Evolutionary conservation across 1,140 invertebrate species (phyloP).

Genomic region (Lasioglossum albipes): DNA sequence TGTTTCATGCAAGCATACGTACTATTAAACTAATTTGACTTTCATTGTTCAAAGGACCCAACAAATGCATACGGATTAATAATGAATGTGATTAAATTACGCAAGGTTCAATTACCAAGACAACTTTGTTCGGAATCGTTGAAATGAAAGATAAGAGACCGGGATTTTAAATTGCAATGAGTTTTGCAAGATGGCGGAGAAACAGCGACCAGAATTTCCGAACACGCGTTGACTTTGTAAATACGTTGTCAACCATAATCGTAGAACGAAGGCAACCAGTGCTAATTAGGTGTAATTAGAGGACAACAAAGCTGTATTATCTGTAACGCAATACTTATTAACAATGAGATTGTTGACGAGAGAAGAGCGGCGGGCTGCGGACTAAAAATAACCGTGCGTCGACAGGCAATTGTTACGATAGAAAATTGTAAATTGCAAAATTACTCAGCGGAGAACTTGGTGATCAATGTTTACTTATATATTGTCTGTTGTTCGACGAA

Average conservation of each 20-base stretch:
- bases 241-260: slow-evolving; percentile 50
- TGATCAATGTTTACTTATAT: not conserved
- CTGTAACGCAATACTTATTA: slow-evolving; percentile 53
- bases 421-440: not conserved
- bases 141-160: no score
- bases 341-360: slow-evolving; percentile 48
- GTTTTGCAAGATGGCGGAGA: not conserved
- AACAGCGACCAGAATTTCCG: not conserved
- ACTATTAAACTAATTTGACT: no score
- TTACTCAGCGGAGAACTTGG: not conserved
- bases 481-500: not conserved
- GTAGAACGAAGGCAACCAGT: slow-evolving; percentile 32
- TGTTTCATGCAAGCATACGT: no score
- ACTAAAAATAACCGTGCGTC: not conserved
- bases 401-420: not conserved
- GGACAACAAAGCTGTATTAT: slow-evolving; percentile 44
- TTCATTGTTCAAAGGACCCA: no score
- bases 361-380: slow-evolving; percentile 30
- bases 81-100: no score
- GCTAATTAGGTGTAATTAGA: slow-evolving; percentile 60
- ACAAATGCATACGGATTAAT: no score
- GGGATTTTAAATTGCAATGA: not conserved
- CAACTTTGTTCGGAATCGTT: no score
- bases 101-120: no score
- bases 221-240: slow-evolving; percentile 46